A percentile compares a stretch with the other conserved stretches of the same genome.
phyloP scores from a whole-genome alignment of 2,888 invertebrate genomes.

The Saturnia pavonia region DNA sequence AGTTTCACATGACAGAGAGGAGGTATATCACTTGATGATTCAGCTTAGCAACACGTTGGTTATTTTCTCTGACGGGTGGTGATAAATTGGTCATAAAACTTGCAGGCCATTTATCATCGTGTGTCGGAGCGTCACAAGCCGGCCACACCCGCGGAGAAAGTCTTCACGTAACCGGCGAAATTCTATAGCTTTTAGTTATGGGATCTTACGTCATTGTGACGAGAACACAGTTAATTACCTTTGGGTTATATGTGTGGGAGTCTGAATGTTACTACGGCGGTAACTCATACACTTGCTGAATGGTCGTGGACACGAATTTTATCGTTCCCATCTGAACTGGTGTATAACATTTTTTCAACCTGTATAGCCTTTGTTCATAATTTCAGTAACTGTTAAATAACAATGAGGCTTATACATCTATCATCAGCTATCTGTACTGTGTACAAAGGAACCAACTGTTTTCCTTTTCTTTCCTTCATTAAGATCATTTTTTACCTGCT shows the following conservation, averaged over 20 bases:
- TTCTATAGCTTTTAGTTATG: constrained; percentile 3
- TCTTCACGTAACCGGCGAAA: constrained; percentile 8
- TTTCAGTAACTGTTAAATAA: too few species aligned
- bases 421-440: too few species aligned
- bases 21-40: background rate
- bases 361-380: background rate
- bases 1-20: background rate
- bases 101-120: background rate
- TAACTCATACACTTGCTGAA: background rate
- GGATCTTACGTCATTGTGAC: constrained; percentile 1
- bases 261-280: background rate
- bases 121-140: background rate
- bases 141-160: constrained; percentile 8
- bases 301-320: background rate
- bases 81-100: constrained; percentile 1
- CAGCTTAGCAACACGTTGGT: background rate
- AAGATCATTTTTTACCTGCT: too few species aligned
- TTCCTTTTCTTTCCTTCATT: too few species aligned
- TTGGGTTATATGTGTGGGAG: constrained; percentile 2
- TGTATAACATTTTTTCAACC: background rate
- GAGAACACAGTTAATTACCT: background rate
- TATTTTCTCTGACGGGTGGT: background rate
- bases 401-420: too few species aligned
- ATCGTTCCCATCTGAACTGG: background rate
- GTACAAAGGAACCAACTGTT: too few species aligned